Evolutionary conservation across 2,113 vertebrate genomes (phyloP).

Genomic region (Aegotheles bennettii): DNA sequence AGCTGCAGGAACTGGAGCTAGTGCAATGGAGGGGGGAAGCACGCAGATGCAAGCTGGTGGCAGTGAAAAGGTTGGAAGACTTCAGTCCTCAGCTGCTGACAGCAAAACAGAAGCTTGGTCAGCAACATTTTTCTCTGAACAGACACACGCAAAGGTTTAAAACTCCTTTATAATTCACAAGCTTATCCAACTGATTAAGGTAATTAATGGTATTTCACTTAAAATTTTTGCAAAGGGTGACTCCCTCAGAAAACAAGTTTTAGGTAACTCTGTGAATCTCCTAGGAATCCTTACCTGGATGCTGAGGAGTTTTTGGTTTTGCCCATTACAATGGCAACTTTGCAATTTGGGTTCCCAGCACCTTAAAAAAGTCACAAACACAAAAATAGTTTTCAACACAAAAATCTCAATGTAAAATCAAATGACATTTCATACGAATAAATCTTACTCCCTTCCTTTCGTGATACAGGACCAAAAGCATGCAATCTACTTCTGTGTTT

Average conservation of each 20-base stretch:
- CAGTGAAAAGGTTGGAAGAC: background rate
- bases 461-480: background rate
- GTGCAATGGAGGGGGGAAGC: background rate
- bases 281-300: conserved; percentile 75
- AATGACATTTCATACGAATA: background rate
- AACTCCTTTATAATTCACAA: background rate
- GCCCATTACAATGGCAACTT: conserved; percentile 89
- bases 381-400: background rate
- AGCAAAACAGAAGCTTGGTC: background rate
- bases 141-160: background rate
- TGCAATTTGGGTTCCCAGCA: conserved; percentile 86
- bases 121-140: background rate
- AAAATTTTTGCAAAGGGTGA: background rate
- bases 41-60: rapidly evolving
- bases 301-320: conserved; percentile 65
- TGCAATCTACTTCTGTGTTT: background rate
- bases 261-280: background rate
- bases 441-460: background rate
- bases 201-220: background rate
- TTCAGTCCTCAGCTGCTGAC: background rate
- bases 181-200: background rate
- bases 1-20: background rate
- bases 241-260: background rate
- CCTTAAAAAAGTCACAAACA: conserved; percentile 72
- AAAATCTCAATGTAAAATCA: background rate